Evolutionary conservation across 2,113 vertebrate species (phyloP), one percentile per base, ranked within the genome.

Genomic region (Sialia sialis): DNA sequence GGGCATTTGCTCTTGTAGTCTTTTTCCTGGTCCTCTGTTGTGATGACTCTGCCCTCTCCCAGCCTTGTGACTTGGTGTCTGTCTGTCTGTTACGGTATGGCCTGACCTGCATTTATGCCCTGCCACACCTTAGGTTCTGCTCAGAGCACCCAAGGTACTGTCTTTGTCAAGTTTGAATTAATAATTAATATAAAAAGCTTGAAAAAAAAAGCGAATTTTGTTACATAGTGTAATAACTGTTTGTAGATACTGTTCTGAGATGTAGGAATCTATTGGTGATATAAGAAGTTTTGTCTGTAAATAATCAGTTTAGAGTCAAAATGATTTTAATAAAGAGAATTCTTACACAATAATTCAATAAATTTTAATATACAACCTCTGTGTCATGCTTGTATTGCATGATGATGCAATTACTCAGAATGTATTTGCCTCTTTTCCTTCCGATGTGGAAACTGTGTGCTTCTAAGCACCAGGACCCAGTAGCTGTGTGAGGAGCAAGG

Each of bases 281-380:
- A 97, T 38, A 58, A 96, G 68, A 97, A 94, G 91, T 95, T 97
- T 98, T 98, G 98, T 98, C 97, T 97, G 98, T 98, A 98, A 97
- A 98, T 98, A 98, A 96, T 98, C 97, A 98, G 95, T 96, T 97
- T 97, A 97, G 95, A 97, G 95, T 91, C 87, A 93, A 97, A 97
- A 97, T 96, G 95, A 97, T 96, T 98, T 98, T 98, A 94, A 98
- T 97, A 98, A 98, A 97, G 97, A 97, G 96, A 97, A 96, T 97
- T 97, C 96, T 97, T 97, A 97, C 97, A 96, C 96, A 91, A 95
- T 97, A 97, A 97, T 96, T 97, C 96, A 98, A 98, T 98, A 97
- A 98, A 98, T 95, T 95, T 98, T 97, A 98, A 97, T 97, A 97
- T 97, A 96, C 96, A 93, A 75, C 51, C 16, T 70, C 18, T 2